These are phyloP conservation scores for Lepisosteus osseus DNA, from an alignment of 2,113 vertebrate species.

Conservation along the genomic window DNA sequence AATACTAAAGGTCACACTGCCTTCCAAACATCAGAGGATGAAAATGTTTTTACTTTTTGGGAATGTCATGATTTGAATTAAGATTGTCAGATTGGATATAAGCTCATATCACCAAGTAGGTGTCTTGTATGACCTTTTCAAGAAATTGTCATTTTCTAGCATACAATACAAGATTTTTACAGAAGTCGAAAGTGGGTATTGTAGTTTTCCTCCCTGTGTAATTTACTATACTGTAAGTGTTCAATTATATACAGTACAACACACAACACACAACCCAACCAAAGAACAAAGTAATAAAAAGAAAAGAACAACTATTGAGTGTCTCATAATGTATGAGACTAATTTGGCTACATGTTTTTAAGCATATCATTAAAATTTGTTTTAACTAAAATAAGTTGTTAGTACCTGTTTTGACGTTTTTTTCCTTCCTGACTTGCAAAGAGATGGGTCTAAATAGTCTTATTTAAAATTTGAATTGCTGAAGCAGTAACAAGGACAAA, in stretches of 20 bases:
- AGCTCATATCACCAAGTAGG: conserved; percentile 58
- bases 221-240: conserved; percentile 63
- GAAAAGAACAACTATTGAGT: too few species aligned
- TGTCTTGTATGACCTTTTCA: conserved; percentile 76
- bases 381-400: too few species aligned
- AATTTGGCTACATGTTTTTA: too few species aligned
- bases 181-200: conserved; percentile 48
- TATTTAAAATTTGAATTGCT: too few species aligned
- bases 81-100: conserved; percentile 74
- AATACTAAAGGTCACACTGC: conserved; percentile 67
- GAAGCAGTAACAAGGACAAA: too few species aligned
- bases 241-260: conserved; percentile 60
- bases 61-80: conserved; percentile 77
- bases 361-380: too few species aligned
- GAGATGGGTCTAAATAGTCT: too few species aligned
- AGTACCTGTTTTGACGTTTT: too few species aligned
- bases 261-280: conserved; percentile 27
- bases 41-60: conserved; percentile 58
- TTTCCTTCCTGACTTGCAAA: too few species aligned
- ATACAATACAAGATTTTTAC: conserved; percentile 68
- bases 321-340: too few species aligned
- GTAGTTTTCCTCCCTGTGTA: conserved; percentile 44
- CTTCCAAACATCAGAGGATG: conserved; percentile 59
- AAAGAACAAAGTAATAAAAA: too few species aligned
- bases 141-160: conserved; percentile 76